A percentile compares a stretch with the other conserved stretches of the same genome.
Evolutionary conservation across 2,888 invertebrate genomes (phyloP).

Genomic region (Netelia fuscicornis): DNA sequence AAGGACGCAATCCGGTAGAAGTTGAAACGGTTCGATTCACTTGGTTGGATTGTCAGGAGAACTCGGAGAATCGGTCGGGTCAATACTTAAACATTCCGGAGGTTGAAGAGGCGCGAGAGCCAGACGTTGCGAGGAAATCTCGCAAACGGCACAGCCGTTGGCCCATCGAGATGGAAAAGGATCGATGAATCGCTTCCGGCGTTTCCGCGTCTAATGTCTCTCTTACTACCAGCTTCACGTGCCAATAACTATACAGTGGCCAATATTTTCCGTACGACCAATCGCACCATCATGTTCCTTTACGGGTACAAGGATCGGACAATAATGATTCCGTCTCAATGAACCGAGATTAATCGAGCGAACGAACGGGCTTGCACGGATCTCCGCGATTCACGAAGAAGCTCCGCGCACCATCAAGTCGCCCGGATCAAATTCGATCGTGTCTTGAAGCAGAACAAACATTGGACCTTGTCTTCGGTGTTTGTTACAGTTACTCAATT

Average conservation of each 20-base stretch:
- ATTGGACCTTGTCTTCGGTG: not conserved
- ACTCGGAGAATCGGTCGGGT: slow-evolving; percentile 48
- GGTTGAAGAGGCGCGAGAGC: slow-evolving; percentile 14
- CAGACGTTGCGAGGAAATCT: slow-evolving; percentile 8
- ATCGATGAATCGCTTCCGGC: not conserved
- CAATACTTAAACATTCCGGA: slow-evolving; percentile 60
- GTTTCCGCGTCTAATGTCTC: not conserved
- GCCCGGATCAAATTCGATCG: slow-evolving; percentile 42
- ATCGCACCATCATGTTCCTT: not conserved
- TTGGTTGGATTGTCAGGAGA: slow-evolving; percentile 43
- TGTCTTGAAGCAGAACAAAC: not conserved
- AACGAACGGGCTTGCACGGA: slow-evolving; percentile 6
- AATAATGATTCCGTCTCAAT: slow-evolving; percentile 54
- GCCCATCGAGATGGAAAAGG: slow-evolving; percentile 7
- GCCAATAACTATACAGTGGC: not conserved
- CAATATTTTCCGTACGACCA: not conserved
- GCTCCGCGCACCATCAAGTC: slow-evolving; percentile 20
- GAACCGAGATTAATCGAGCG: slow-evolving; percentile 60
- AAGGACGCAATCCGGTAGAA: slow-evolving; percentile 53
- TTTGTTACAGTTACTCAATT: slow-evolving; percentile 48
- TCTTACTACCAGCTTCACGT: not conserved
- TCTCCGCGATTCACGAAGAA: slow-evolving; percentile 23
- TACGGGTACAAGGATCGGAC: slow-evolving; percentile 27
- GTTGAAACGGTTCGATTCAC: slow-evolving; percentile 63
- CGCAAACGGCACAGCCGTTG: not conserved